These are phyloP conservation scores for Epinephelus coioides DNA, from an alignment of 2,797 vertebrate species.

Conservation along the genomic window DNA sequence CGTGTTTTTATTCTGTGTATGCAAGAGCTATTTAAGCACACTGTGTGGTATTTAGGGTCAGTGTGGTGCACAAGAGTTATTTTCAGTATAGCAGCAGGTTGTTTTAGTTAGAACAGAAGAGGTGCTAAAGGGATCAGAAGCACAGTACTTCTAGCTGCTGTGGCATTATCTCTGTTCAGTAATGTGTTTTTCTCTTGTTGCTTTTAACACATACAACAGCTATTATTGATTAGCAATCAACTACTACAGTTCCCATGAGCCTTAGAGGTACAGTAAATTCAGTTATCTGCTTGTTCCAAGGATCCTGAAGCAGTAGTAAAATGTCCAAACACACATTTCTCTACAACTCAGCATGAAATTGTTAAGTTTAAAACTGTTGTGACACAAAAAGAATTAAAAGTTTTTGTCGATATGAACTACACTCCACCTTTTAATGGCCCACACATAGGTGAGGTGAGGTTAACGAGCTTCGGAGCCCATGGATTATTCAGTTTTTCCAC, in stretches of 20 bases:
- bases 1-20: not conserved
- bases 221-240: not conserved
- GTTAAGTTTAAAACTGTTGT: not conserved
- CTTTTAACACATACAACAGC: not conserved
- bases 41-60: not conserved
- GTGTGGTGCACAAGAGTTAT: not conserved
- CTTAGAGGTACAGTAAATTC: not conserved
- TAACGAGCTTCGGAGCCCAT: not conserved
- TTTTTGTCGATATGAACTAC: not conserved
- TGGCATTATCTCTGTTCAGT: not conserved
- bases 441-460: rapidly evolving
- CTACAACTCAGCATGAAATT: not conserved
- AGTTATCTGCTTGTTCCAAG: not conserved
- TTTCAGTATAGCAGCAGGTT: not conserved
- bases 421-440: conserved; percentile 2
- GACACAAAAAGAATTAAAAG: not conserved
- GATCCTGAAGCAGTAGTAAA: not conserved
- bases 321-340: not conserved
- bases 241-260: not conserved
- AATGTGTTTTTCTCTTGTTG: not conserved
- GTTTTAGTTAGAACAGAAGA: not conserved
- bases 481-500: conserved; percentile 9
- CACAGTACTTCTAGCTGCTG: not conserved
- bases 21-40: not conserved
- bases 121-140: not conserved